These are phyloP conservation scores for Ichneumon xanthorius DNA, from an alignment of 2,888 invertebrate species.

Conservation along the genomic window DNA sequence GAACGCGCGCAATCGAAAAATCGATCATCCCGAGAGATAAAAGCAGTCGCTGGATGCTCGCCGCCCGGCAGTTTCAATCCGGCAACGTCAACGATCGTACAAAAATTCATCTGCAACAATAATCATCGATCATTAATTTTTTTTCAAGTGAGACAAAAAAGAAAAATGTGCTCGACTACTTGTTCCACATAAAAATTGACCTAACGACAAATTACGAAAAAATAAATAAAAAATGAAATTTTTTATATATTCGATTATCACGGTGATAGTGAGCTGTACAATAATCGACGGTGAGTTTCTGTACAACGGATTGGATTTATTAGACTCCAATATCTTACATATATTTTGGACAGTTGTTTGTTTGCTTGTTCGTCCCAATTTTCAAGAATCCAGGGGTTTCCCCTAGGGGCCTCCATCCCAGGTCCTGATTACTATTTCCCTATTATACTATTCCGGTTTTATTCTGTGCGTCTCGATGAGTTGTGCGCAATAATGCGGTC, in stretches of 20 bases:
- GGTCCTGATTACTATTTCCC: no score
- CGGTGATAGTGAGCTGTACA: conserved; percentile 5
- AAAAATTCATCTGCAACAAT: conserved; percentile 16
- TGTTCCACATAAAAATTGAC: not conserved
- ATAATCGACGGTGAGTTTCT: conserved; percentile 35
- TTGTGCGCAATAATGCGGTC: no score
- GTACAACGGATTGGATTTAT: not conserved
- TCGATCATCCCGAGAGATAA: conserved; percentile 62
- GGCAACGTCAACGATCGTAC: not conserved
- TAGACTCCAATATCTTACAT: no score
- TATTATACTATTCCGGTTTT: no score
- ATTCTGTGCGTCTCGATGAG: no score
- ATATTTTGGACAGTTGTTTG: no score
- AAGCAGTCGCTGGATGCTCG: conserved; percentile 37
- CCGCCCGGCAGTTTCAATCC: conserved; percentile 44
- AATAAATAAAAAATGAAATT: conserved; percentile 13
- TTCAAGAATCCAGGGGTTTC: no score
- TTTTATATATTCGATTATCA: conserved; percentile 21
- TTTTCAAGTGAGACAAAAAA: not conserved
- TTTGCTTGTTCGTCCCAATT: no score
- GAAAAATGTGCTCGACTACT: not conserved
- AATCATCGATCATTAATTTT: not conserved
- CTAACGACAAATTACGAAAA: not conserved
- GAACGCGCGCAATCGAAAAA: conserved; percentile 64
- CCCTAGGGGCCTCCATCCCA: no score